Base-by-base conservation (phyloP, 2,113 vertebrate genomes). In the Sialia sialis region DNA sequence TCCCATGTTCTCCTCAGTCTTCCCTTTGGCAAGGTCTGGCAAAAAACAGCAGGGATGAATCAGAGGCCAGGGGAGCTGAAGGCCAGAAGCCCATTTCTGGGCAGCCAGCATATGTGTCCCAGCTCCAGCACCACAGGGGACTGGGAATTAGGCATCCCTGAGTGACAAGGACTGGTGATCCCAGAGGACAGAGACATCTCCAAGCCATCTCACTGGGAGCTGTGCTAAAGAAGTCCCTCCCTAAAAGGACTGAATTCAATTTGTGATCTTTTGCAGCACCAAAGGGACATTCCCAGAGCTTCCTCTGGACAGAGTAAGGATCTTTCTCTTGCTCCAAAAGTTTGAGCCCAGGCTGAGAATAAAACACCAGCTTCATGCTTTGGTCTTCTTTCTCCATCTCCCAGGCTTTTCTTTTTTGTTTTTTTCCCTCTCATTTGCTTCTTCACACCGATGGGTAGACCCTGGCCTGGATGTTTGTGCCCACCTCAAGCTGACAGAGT, bases 1-100 rank as follows among this genome's bases (percentile, higher is more conserved):
- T 97, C 88, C 95, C 7, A 6, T 18, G 38, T n/a, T 78, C 89
- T 80, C 59, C 49, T 87, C 70, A 54, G 63, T 55, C 72, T 91
- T 92, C 51, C 67, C 81, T 87, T 96, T 86, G 78, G 89, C 86
- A 82, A 69, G 84, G 70, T 80, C 51, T 8, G 66, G 55, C 80
- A 92, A 79, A 46, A 95, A 97, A 91, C 60, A 87, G 80, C 70
- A 80, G n/a, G 66, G 91, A 86, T 91, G 92, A 95, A 70, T 95
- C 95, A 95, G 87, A 63, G 75, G 34, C n/a, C 7, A 8, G n/a
- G 25, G n/a, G 16, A 84, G 67, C 67, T 86, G 83, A 81, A 63
- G 82, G 72, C 11, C 23, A 67, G 38, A 59, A 77, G 15, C 3
- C 55, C 29, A 13, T 13, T 6, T 26, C 41, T 3, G 9, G 67